These are phyloP conservation scores for Tenthredo scrophulariae DNA, from an alignment of 2,888 invertebrate genomes.

Conservation along the genomic window DNA sequence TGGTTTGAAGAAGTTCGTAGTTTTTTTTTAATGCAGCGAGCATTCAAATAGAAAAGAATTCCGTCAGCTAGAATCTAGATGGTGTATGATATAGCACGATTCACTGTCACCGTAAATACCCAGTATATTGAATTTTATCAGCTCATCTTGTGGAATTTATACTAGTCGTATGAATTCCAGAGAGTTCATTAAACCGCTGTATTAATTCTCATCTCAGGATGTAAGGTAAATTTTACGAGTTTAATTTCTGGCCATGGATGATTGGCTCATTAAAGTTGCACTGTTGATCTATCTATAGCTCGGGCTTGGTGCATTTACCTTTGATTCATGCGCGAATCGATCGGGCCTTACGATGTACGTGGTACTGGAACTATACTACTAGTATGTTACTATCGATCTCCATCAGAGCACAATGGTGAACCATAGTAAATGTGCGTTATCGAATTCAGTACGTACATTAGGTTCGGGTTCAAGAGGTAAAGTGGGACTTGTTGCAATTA, in stretches of 20 bases:
- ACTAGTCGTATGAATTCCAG: neutral
- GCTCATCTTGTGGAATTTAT: neutral
- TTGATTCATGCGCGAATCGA: slow-evolving; percentile 45
- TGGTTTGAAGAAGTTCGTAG: neutral
- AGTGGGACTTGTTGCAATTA: slow-evolving; percentile 16
- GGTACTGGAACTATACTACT: slow-evolving; percentile 18
- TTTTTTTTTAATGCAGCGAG: neutral
- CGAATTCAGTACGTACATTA: neutral
- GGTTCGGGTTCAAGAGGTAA: neutral
- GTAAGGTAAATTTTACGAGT: neutral
- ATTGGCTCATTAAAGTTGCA: slow-evolving; percentile 33
- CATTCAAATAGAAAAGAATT: neutral
- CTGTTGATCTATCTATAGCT: neutral
- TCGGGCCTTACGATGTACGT: slow-evolving; percentile 17
- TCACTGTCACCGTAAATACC: neutral
- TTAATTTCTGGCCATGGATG: neutral
- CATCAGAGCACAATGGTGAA: slow-evolving; percentile 28
- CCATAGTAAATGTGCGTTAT: slow-evolving; percentile 8
- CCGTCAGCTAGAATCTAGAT: neutral
- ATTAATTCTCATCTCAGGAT: slow-evolving; percentile 5
- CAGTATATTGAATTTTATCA: neutral
- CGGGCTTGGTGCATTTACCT: slow-evolving; percentile 39
- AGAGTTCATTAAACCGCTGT: neutral
- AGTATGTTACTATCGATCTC: slow-evolving; percentile 25
- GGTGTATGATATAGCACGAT: neutral